A percentile compares a stretch with the other conserved stretches of the same genome.
Evolutionary conservation across 2,797 vertebrate species (phyloP).

Genomic region (Selene dorsalis): DNA sequence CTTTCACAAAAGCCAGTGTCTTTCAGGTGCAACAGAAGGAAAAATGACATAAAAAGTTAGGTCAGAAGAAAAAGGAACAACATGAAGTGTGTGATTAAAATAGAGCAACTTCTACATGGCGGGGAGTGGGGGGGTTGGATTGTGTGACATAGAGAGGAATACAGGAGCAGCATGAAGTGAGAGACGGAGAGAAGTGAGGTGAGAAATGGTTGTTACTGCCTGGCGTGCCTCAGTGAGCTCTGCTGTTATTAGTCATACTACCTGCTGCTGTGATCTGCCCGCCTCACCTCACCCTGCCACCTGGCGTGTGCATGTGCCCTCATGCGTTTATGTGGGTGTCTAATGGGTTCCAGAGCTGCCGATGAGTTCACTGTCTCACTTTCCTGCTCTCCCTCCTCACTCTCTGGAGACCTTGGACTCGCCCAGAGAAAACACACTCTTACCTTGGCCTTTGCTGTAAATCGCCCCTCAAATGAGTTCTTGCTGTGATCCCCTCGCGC

Average conservation of each 20-base stretch:
- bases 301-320: conserved; percentile 35
- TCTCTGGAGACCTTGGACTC: conserved; percentile 43
- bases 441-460: conserved; percentile 65
- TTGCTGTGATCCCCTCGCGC: conserved; percentile 47
- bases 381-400: not conserved
- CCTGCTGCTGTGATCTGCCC: conserved; percentile 64
- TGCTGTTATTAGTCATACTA: conserved; percentile 76
- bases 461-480: conserved; percentile 68
- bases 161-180: conserved; percentile 61
- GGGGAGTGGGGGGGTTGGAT: not conserved
- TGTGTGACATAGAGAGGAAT: conserved; percentile 8
- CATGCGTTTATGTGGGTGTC: conserved; percentile 30
- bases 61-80: not conserved
- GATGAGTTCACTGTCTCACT: conserved; percentile 49
- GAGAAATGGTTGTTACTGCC: conserved; percentile 78
- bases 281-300: conserved; percentile 40
- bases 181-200: conserved; percentile 60
- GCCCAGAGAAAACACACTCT: conserved; percentile 61
- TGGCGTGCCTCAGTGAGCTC: conserved; percentile 71
- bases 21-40: conserved; percentile 6
- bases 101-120: not conserved
- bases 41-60: conserved; percentile 18
- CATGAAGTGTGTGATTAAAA: conserved; percentile 21
- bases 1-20: not conserved
- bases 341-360: conserved; percentile 55